phyloP scores from a whole-genome alignment of 2,888 invertebrate genomes.

The Cryptocheilus praepositus region DNA sequence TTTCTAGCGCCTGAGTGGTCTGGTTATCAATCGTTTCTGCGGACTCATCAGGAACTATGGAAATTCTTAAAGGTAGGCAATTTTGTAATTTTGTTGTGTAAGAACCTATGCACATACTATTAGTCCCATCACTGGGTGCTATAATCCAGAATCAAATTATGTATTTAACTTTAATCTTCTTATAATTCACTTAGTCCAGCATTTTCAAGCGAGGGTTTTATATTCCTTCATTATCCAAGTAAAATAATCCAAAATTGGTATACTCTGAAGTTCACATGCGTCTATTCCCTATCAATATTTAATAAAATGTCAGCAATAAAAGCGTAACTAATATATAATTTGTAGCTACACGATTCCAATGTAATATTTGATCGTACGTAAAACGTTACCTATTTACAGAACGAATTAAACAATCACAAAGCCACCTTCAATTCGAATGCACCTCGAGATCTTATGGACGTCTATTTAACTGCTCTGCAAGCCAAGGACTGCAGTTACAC shows the following conservation, averaged over 20 bases:
- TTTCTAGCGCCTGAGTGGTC: conserved; percentile 85
- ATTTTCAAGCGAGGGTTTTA: too few relatives aligned
- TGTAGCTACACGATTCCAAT: background rate
- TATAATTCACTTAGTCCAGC: too few relatives aligned
- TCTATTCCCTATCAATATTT: background rate
- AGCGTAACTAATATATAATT: too few relatives aligned
- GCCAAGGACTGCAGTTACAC: conserved; percentile 77
- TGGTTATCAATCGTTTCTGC: conserved; percentile 85
- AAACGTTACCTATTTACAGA: conserved; percentile 62
- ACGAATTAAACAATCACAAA: conserved; percentile 85
- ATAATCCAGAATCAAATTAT: too few relatives aligned
- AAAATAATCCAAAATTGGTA: too few relatives aligned
- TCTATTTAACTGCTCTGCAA: conserved; percentile 83
- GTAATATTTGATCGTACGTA: background rate
- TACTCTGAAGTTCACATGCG: too few relatives aligned
- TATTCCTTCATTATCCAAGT: too few relatives aligned
- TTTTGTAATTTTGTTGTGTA: conserved; percentile 6
- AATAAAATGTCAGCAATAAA: background rate
- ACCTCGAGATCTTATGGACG: conserved; percentile 88
- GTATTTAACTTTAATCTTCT: too few relatives aligned
- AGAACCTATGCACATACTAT: too few relatives aligned
- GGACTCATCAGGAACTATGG: conserved; percentile 84
- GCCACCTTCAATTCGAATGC: conserved; percentile 79
- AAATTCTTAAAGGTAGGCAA: conserved; percentile 78
- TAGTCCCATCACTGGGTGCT: too few relatives aligned